phyloP scores from a whole-genome alignment of 2,113 vertebrate genomes.

The Notarius quadriscutis region DNA sequence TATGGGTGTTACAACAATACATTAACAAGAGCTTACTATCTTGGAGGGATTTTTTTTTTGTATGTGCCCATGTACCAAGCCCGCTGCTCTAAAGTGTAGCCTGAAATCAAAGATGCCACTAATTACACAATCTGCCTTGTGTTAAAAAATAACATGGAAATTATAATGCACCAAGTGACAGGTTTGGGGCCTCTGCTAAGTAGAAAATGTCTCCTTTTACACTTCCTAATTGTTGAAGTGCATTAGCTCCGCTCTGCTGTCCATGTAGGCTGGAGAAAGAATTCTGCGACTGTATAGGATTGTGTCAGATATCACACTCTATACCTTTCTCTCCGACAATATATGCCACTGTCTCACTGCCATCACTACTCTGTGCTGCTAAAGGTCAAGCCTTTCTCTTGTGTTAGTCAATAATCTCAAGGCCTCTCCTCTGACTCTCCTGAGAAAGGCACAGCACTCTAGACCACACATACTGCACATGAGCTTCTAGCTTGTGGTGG shows the following conservation, averaged over 20 bases:
- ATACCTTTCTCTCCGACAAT: conserved; percentile 30
- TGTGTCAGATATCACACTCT: conserved; percentile 27
- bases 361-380: conserved; percentile 6
- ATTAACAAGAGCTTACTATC: not conserved
- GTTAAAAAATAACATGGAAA: not conserved
- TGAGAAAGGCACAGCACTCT: conserved; percentile 28
- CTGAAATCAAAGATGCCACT: not conserved
- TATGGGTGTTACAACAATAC: not conserved
- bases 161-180: not conserved
- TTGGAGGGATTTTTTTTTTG: not conserved
- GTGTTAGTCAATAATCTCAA: conserved; percentile 42
- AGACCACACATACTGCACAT: not conserved
- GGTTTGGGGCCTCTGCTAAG: not conserved
- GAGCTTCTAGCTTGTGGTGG: not conserved
- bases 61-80: not conserved
- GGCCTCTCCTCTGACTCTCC: conserved; percentile 22
- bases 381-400: conserved; percentile 55
- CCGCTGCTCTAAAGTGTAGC: not conserved
- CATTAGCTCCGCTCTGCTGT: not conserved
- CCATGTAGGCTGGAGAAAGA: not conserved
- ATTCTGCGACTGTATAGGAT: conserved; percentile 1
- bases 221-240: not conserved
- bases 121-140: not conserved
- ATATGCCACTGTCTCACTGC: conserved; percentile 37
- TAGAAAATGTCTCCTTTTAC: not conserved